A percentile compares a stretch with the other conserved stretches of the same genome.
Evolutionary conservation across 2,113 vertebrate species (phyloP).

Genomic region (Panthera uncia): DNA sequence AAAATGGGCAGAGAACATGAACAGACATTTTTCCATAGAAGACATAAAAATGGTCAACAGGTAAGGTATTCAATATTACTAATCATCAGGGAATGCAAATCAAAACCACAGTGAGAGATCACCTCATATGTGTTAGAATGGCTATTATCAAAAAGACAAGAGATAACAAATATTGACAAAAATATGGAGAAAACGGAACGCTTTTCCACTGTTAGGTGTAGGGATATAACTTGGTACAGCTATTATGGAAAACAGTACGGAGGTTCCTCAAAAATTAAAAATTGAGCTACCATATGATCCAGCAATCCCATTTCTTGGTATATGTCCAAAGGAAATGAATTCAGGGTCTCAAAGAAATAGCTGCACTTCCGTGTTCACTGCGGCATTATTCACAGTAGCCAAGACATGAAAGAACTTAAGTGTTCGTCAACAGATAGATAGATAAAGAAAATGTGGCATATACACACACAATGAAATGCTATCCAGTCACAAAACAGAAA

Average conservation of each 20-base stretch:
- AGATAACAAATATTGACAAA: neutral
- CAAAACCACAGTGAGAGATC: neutral
- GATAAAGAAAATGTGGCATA: neutral
- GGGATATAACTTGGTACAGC: neutral
- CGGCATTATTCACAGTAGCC: neutral
- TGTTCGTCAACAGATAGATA: neutral
- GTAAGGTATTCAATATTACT: neutral
- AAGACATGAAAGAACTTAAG: neutral
- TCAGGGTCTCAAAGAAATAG: neutral
- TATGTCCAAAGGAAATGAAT: neutral
- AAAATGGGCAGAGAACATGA: neutral
- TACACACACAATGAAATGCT: neutral
- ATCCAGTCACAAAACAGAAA: neutral
- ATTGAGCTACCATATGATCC: neutral
- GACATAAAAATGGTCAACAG: neutral
- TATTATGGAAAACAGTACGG: neutral
- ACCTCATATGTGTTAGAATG: neutral
- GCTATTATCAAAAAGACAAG: neutral
- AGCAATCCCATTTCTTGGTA: neutral
- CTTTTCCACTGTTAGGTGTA: neutral
- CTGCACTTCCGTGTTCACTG: neutral
- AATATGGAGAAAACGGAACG: neutral
- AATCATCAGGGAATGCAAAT: neutral
- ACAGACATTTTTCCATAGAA: neutral
- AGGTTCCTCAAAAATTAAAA: neutral